Evolutionary conservation across 2,113 vertebrate species (phyloP).

Genomic region (Bos taurus): ARS-UCD2.0 NC_037328.1:113062001-113062500

Average conservation of each 20-base stretch:
- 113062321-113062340: conserved; percentile 22
- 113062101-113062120: not conserved
- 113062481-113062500: conserved; percentile 41
- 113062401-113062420: conserved; percentile 36
- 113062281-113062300: conserved; percentile 46
- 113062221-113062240: not conserved
- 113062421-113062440: conserved; percentile 47
- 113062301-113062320: conserved; percentile 47
- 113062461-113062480: not conserved
- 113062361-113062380: conserved; percentile 54
- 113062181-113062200: not conserved
- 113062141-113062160: not conserved
- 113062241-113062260: not conserved
- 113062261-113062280: conserved; percentile 24
- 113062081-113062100: not conserved
- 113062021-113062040: not conserved
- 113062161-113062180: not conserved
- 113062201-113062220: conserved; percentile 28
- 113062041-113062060: not conserved
- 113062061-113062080: not conserved
- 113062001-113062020: not conserved
- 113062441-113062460: conserved; percentile 49
- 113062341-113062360: conserved; percentile 40
- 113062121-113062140: not conserved
- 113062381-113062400: conserved; percentile 17